A percentile compares a stretch with the other conserved stretches of the same genome.
Conservation (phyloP, 1,140 invertebrate species). For the Drosophila tristis region DNA sequence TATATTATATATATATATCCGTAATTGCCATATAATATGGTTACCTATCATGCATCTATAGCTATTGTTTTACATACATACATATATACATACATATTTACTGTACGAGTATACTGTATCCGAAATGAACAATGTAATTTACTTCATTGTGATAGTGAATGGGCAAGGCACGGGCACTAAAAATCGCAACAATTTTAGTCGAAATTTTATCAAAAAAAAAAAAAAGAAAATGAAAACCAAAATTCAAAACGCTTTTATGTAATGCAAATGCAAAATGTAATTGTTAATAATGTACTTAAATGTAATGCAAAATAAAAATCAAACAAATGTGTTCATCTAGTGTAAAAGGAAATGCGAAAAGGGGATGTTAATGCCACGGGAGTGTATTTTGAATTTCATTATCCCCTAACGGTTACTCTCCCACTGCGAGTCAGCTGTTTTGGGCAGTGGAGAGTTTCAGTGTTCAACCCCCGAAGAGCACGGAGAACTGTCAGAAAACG, state of each 20-base stretch:
- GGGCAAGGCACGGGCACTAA: slow-evolving; percentile 50
- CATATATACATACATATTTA: slow-evolving; percentile 58
- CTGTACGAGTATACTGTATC: slow-evolving; percentile 42
- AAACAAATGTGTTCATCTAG: slow-evolving; percentile 71
- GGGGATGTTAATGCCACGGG: neutral
- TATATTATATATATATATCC: slow-evolving; percentile 34
- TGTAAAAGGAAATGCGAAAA: slow-evolving; percentile 20
- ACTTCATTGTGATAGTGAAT: slow-evolving; percentile 74
- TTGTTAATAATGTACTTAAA: slow-evolving; percentile 72
- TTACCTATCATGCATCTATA: slow-evolving; percentile 52
- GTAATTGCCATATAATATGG: slow-evolving; percentile 47
- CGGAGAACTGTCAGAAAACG: slow-evolving; percentile 38
- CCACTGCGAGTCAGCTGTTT: slow-evolving; percentile 34
- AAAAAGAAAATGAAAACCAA: slow-evolving; percentile 23
- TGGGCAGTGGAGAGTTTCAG: too few relatives aligned
- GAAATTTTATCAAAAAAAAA: slow-evolving; percentile 47
- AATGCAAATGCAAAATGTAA: slow-evolving; percentile 66
- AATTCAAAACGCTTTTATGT: slow-evolving; percentile 67
- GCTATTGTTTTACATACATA: slow-evolving; percentile 62
- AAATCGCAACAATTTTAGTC: slow-evolving; percentile 68
- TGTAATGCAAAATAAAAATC: slow-evolving; percentile 68
- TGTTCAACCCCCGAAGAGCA: slow-evolving; percentile 43
- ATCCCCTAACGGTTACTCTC: slow-evolving; percentile 6
- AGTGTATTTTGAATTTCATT: slow-evolving; percentile 16
- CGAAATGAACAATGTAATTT: slow-evolving; percentile 66